Conservation (phyloP, 2,888 invertebrate genomes). For the Rhagonycha lutea region DNA sequence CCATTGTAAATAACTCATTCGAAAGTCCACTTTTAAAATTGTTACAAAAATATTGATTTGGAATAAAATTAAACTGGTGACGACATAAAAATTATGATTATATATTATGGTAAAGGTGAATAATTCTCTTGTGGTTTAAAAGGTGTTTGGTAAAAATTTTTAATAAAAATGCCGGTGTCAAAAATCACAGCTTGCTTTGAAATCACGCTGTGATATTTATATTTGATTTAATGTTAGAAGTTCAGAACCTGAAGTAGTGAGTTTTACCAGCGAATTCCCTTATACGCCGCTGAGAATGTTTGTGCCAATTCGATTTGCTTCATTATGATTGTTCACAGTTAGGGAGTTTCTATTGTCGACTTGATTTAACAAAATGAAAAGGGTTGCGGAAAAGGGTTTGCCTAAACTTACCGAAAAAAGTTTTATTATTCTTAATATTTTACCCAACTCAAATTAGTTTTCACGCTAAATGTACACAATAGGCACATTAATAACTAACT, state of each 20-base stretch:
- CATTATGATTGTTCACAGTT: conserved; percentile 27
- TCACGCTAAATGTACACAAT: neutral
- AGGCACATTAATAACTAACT: neutral
- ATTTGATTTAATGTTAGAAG: conserved; percentile 4
- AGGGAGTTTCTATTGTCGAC: conserved; percentile 25
- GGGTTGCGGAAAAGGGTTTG: conserved; percentile 19
- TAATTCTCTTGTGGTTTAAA: neutral
- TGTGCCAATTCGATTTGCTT: conserved; percentile 28
- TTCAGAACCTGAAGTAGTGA: conserved; percentile 1
- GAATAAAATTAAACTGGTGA: neutral
- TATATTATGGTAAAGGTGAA: neutral
- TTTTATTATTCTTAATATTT: neutral
- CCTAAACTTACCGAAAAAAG: neutral
- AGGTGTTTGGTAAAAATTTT: conserved; percentile 4
- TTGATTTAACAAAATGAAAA: conserved; percentile 27
- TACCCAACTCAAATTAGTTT: neutral
- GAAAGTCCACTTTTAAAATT: conserved; percentile 23
- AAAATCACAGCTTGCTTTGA: conserved; percentile 7
- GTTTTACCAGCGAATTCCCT: conserved; percentile 16
- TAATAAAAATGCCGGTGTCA: neutral
- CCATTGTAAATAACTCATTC: conserved; percentile 35
- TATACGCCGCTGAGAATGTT: conserved; percentile 28
- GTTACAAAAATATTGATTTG: conserved; percentile 5
- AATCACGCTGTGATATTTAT: conserved; percentile 20
- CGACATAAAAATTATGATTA: neutral